Evolutionary conservation across 2,888 invertebrate species (phyloP).

Genomic region (Dicycla oo): DNA sequence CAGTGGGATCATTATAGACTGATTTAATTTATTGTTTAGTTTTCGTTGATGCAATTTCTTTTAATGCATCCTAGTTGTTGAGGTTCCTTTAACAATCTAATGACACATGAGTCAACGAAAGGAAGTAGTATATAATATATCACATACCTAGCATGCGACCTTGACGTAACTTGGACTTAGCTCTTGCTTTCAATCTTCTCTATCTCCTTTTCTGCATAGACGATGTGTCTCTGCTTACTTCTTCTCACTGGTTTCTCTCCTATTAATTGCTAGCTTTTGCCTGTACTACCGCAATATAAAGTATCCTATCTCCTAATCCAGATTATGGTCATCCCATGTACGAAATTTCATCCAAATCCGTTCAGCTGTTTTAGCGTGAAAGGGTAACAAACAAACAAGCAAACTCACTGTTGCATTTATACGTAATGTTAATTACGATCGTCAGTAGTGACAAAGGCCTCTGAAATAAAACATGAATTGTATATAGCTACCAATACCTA

Average conservation of each 20-base stretch:
- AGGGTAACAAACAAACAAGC: too few relatives aligned
- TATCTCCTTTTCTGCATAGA: neutral
- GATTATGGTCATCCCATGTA: too few relatives aligned
- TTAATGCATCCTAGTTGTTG: neutral
- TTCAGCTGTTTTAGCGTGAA: too few relatives aligned
- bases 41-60: neutral
- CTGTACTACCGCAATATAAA: too few relatives aligned
- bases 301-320: too few relatives aligned
- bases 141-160: neutral
- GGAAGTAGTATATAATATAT: neutral
- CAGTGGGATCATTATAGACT: neutral
- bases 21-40: neutral
- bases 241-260: neutral
- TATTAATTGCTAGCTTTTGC: too few relatives aligned
- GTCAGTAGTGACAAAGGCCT: neutral
- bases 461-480: neutral
- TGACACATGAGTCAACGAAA: neutral
- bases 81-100: too few relatives aligned
- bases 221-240: neutral
- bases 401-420: too few relatives aligned
- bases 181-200: neutral
- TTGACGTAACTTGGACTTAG: neutral
- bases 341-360: too few relatives aligned
- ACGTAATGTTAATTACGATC: too few relatives aligned
- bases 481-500: too few relatives aligned